Evolutionary conservation across 2,797 vertebrate genomes (phyloP), one percentile per base, ranked within the genome.

Genomic region (Sylvilagus floridanus): DNA sequence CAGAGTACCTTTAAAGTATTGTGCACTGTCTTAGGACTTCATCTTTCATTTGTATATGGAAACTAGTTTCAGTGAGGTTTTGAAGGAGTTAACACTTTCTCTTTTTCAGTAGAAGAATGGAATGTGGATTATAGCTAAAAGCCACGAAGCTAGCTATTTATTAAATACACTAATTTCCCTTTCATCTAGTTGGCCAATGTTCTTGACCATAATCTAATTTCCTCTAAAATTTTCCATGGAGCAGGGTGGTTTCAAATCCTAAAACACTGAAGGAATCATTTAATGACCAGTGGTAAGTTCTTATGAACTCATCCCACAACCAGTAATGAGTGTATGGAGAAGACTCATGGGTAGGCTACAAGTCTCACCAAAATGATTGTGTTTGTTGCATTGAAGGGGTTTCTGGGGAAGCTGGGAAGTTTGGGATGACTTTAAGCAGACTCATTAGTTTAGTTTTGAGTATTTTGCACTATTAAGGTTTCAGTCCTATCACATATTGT

Each of bases 111-210:
- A 77, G 77, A 96, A 94, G 75, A 96, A 16, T 95, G 85, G 91
- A 93, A 88, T 1, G 0, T 28, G 42, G 77, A 92, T 78, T 66
- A 42, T 81, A 95, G 28, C 35, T 96, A 78, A 76, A 32, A 97
- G 62, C 96, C 95, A 95, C 88, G 97, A 96, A 72, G 82, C 79
- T 92, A 91, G 95, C 69, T 87, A 94, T 94, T 95, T 97, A 97
- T 96, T 94, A 96, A 96, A 81, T 75, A 54, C 5, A 63, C 88
- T 85, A 84, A 60, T 60, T 68, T n/a, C 24, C 19, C 82, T 95
- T 97, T 96, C 84, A 97, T 95, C 95, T 96, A 82, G 63, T 93
- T 96, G 96, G 81, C 95, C 66, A 52, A 1, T n/a, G 72, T 19
- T 97, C 62, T 60, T 91, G 92, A 93, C 78, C 69, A 93, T 92